phyloP scores from a whole-genome alignment of 2,113 vertebrate genomes.

The Bufo gargarizans region DNA sequence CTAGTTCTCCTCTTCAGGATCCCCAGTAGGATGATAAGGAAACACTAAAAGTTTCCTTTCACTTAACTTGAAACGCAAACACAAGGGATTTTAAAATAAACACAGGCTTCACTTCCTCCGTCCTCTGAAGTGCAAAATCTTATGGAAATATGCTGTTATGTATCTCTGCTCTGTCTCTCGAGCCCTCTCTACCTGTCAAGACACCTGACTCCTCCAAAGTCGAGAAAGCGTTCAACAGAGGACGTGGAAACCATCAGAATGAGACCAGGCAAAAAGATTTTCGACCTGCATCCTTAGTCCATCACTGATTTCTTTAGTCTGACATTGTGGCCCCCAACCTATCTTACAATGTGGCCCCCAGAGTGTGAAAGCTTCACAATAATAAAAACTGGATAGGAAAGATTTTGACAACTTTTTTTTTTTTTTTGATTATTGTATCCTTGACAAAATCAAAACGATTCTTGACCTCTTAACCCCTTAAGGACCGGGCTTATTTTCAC shows the following conservation, averaged over 20 bases:
- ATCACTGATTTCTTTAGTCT: background rate
- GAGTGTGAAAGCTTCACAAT: too few species aligned
- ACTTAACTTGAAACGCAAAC: constrained; percentile 47
- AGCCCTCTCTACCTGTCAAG: background rate
- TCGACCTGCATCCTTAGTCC: background rate
- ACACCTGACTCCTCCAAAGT: constrained; percentile 7
- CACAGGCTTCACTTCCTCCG: constrained; percentile 11
- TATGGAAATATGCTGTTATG: constrained; percentile 1
- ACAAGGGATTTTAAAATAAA: constrained; percentile 39
- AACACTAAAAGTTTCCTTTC: constrained; percentile 54
- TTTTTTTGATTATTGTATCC: too few species aligned
- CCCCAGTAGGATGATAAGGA: constrained; percentile 55
- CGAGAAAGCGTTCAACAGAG: background rate
- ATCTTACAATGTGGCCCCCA: too few species aligned
- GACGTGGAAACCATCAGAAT: too few species aligned
- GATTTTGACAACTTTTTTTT: too few species aligned
- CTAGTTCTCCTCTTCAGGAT: constrained; percentile 34
- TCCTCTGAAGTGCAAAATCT: background rate
- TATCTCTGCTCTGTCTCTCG: constrained; percentile 17
- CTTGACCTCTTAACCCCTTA: too few species aligned
- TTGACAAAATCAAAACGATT: too few species aligned
- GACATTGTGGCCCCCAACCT: too few species aligned
- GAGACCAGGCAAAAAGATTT: too few species aligned
- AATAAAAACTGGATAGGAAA: too few species aligned
- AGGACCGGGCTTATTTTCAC: too few species aligned